Percentiles rank a stretch among this genome's conserved stretches.
Conservation (phyloP, 2,113 vertebrate species). For the Ageneiosus marmoratus region DNA sequence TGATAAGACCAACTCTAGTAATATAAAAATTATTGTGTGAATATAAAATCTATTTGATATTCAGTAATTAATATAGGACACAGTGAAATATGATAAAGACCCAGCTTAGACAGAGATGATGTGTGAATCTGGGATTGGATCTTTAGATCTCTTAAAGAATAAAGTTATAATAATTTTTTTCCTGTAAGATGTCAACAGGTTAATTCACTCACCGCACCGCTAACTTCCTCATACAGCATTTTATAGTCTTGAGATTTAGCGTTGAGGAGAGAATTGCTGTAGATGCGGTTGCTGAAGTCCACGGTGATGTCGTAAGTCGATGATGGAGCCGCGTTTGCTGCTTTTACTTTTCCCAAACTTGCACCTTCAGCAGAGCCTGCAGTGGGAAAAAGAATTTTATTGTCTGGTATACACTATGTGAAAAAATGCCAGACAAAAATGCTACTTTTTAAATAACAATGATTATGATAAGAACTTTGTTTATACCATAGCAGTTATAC, state of each 20-base stretch:
- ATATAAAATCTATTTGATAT: not conserved
- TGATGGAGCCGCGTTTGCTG: fast-evolving
- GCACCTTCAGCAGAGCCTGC: not conserved
- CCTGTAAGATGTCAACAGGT: not conserved
- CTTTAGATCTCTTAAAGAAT: not conserved
- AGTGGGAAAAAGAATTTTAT: not conserved
- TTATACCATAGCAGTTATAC: too few species aligned
- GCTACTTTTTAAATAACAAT: too few species aligned
- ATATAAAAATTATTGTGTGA: not conserved
- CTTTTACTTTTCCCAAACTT: not conserved
- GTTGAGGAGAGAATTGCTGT: slow-evolving; percentile 31
- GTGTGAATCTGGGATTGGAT: not conserved
- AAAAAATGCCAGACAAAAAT: too few species aligned
- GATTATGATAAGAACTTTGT: too few species aligned
- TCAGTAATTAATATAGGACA: not conserved
- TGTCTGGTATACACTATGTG: too few species aligned
- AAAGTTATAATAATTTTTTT: not conserved
- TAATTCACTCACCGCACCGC: slow-evolving; percentile 47
- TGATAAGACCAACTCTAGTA: not conserved
- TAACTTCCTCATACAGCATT: slow-evolving; percentile 42
- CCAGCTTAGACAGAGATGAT: not conserved
- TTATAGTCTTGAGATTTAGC: slow-evolving; percentile 18
- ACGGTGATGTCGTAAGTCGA: slow-evolving; percentile 23
- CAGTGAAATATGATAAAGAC: not conserved
- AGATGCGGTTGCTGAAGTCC: slow-evolving; percentile 58